phyloP scores from a whole-genome alignment of 2,797 vertebrate genomes.

The Tauraco hartlaubi region DNA sequence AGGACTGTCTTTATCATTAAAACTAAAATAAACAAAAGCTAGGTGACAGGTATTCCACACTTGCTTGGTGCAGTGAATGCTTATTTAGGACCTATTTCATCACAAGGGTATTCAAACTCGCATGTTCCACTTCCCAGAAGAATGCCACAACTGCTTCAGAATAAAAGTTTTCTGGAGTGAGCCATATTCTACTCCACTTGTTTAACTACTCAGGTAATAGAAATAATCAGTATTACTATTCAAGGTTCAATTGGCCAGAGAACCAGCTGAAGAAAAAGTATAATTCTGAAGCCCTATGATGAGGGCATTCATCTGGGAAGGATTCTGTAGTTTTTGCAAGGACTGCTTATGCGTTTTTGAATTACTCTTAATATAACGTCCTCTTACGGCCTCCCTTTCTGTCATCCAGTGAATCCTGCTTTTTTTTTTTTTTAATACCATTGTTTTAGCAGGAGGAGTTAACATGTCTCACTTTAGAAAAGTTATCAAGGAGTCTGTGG shows the following conservation, averaged over 20 bases:
- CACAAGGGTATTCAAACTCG: background rate
- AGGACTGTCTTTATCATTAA: background rate
- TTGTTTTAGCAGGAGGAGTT: background rate
- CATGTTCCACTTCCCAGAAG: background rate
- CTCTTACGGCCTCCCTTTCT: background rate
- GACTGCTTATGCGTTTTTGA: background rate
- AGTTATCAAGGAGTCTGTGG: background rate
- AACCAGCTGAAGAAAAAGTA: background rate
- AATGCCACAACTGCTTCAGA: background rate
- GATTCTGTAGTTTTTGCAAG: conserved; percentile 3
- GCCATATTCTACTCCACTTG: background rate
- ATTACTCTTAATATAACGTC: background rate
- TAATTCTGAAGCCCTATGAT: background rate
- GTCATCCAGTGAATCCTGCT: background rate
- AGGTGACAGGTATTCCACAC: background rate
- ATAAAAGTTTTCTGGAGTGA: background rate
- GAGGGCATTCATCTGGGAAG: background rate
- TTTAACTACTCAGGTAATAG: conserved; percentile 8
- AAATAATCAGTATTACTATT: conserved; percentile 15
- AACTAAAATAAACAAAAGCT: background rate
- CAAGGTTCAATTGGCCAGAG: background rate
- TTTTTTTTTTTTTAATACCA: background rate
- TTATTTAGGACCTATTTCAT: background rate
- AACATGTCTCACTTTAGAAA: background rate
- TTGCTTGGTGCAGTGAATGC: background rate